These are phyloP conservation scores for Diadophis punctatus DNA, from an alignment of 2,113 vertebrate genomes.

Conservation along the genomic window DNA sequence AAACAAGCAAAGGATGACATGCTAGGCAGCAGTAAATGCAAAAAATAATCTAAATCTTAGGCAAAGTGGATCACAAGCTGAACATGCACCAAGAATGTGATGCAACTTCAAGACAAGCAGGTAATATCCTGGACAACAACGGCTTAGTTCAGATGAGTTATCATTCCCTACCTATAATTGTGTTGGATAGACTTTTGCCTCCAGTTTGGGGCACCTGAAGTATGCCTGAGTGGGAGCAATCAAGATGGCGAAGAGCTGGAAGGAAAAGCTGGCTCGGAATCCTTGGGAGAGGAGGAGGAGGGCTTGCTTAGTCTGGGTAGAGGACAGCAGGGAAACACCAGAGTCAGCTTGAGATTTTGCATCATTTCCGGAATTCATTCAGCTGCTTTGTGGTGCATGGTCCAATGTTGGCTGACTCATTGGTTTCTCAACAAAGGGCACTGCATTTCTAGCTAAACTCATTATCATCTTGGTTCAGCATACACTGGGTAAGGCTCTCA, in stretches of 20 bases:
- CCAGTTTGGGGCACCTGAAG: not conserved
- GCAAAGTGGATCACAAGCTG: not conserved
- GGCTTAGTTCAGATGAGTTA: not conserved
- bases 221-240: not conserved
- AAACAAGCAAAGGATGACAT: not conserved
- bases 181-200: not conserved
- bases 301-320: not conserved
- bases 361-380: not conserved
- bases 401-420: not conserved
- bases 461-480: not conserved
- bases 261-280: not conserved
- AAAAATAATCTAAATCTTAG: not conserved
- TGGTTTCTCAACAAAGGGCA: not conserved
- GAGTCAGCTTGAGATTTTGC: not conserved
- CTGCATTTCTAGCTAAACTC: not conserved
- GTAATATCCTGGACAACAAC: not conserved
- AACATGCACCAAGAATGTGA: not conserved
- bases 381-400: not conserved
- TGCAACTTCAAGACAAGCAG: not conserved
- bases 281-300: not conserved
- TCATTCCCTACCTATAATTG: not conserved
- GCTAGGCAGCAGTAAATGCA: not conserved
- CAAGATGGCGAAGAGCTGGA: not conserved
- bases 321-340: not conserved
- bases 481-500: not conserved